Evolutionary conservation across 2,888 invertebrate genomes (phyloP).

Genomic region (Exocentrus adspersus): DNA sequence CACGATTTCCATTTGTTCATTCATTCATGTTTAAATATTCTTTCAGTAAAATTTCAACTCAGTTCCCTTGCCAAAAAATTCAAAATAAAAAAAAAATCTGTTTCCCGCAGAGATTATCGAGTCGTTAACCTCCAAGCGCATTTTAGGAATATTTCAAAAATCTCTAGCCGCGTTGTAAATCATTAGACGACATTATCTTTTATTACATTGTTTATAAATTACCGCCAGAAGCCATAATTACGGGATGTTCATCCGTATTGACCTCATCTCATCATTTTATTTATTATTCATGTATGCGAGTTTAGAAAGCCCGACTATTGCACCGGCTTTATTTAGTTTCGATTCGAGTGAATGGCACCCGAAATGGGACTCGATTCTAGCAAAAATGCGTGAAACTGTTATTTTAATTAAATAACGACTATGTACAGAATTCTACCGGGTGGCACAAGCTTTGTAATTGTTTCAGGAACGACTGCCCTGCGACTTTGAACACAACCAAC

Average conservation of each 20-base stretch:
- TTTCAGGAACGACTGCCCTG: constrained; percentile 39
- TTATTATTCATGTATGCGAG: constrained; percentile 4
- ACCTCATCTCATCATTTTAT: not conserved
- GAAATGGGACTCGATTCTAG: not conserved
- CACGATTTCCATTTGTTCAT: no score
- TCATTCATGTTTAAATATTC: no score
- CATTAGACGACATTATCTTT: not conserved
- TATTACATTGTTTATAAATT: constrained; percentile 6
- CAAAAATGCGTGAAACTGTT: not conserved
- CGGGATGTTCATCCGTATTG: not conserved
- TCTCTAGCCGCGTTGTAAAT: not conserved
- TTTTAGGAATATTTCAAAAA: not conserved
- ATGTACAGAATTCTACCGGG: no score
- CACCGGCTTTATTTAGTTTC: not conserved
- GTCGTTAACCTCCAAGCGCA: no score
- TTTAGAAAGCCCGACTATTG: not conserved
- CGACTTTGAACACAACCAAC: constrained; percentile 35
- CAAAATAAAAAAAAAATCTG: not conserved
- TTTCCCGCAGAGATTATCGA: not conserved
- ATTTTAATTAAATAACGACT: no score
- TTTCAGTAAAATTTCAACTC: no score
- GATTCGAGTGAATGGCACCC: not conserved
- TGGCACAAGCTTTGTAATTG: no score
- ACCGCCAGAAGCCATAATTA: not conserved
- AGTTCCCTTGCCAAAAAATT: no score